Conservation (phyloP, 2,797 vertebrate genomes). For the Pagetopsis macropterus region DNA sequence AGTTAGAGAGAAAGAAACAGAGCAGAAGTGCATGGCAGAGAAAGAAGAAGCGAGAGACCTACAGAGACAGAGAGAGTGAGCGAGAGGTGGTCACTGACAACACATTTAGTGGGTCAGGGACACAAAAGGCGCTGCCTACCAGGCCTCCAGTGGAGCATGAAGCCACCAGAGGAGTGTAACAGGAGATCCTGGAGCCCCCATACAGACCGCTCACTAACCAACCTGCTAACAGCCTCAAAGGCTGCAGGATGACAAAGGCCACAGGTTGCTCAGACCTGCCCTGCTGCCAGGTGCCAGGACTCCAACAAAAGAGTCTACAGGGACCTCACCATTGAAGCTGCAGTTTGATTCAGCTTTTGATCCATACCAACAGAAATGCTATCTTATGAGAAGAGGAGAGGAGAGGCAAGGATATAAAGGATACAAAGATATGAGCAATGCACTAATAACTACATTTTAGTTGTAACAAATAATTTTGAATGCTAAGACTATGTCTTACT, state of each 20-base stretch:
- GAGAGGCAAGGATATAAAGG: slow-evolving; percentile 13
- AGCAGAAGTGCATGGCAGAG: slow-evolving; percentile 26
- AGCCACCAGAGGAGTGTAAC: slow-evolving; percentile 80
- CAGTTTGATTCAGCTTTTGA: slow-evolving; percentile 62
- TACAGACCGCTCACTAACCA: slow-evolving; percentile 68
- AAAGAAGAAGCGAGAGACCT: slow-evolving; percentile 56
- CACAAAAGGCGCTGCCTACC: slow-evolving; percentile 83
- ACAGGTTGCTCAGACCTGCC: slow-evolving; percentile 73
- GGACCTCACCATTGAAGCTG: slow-evolving; percentile 38
- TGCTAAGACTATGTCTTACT: not conserved
- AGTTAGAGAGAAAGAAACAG: slow-evolving; percentile 16
- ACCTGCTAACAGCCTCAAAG: slow-evolving; percentile 66
- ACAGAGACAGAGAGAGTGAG: slow-evolving; percentile 56
- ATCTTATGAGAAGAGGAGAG: slow-evolving; percentile 45
- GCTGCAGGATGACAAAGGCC: slow-evolving; percentile 68
- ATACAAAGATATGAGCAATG: slow-evolving; percentile 8
- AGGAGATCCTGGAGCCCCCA: slow-evolving; percentile 79
- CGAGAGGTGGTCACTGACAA: slow-evolving; percentile 73
- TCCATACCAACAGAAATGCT: slow-evolving; percentile 47
- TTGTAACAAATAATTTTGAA: slow-evolving; percentile 11
- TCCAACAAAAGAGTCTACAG: slow-evolving; percentile 63
- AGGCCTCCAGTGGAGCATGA: slow-evolving; percentile 85
- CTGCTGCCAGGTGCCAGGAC: slow-evolving; percentile 71
- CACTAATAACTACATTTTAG: not conserved
- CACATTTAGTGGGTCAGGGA: slow-evolving; percentile 84